Conservation (phyloP, 1,140 invertebrate genomes). For the Laodelphax striatellus region DNA sequence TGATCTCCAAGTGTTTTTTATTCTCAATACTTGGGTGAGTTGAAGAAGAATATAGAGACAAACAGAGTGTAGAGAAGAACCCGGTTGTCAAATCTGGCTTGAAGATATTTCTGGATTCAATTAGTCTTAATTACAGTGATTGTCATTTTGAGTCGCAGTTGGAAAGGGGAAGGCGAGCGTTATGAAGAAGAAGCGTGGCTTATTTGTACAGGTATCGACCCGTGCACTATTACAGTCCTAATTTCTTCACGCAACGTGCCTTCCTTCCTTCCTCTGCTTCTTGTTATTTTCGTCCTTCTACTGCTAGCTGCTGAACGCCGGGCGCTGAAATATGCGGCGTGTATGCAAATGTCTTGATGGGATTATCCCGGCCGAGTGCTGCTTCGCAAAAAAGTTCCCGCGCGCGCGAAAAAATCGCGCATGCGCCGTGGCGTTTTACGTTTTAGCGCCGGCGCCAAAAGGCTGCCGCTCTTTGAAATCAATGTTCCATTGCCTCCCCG, state of each 20-base stretch:
- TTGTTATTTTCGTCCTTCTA: not conserved
- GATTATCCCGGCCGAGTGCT: conserved; percentile 11
- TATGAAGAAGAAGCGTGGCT: not conserved
- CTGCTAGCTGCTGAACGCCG: not conserved
- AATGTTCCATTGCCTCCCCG: conserved; percentile 1
- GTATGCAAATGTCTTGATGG: conserved; percentile 17
- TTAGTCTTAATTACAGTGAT: no score
- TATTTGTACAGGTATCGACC: conserved; percentile 11
- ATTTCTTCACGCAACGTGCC: conserved; percentile 3
- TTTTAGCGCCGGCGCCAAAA: not conserved
- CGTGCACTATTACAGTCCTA: conserved; percentile 11
- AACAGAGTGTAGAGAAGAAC: no score
- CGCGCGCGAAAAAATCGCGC: not conserved
- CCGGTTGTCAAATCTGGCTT: no score
- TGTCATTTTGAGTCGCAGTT: not conserved
- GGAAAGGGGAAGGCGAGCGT: not conserved
- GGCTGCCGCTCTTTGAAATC: not conserved
- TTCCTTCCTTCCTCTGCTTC: no score
- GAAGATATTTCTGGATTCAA: no score
- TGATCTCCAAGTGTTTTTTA: no score
- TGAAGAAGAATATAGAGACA: no score
- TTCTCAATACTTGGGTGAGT: no score
- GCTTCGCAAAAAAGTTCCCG: not conserved
- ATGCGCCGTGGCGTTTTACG: not conserved
- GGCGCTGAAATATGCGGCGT: conserved; percentile 12